A percentile compares a stretch with the other conserved stretches of the same genome.
phyloP scores from a whole-genome alignment of 2,888 invertebrate species.

The Hirtodrosophila confusa region DNA sequence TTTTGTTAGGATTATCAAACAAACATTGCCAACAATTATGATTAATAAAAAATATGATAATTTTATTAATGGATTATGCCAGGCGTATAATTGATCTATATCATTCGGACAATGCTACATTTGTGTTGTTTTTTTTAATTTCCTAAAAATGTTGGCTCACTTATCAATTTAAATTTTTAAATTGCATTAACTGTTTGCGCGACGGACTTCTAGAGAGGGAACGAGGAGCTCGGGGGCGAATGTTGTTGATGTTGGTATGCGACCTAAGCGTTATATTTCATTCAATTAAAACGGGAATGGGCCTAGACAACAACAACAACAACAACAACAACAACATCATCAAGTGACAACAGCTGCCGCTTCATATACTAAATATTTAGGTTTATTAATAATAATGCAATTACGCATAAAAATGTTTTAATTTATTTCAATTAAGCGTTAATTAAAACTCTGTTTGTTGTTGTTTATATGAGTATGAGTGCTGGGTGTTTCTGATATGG shows the following conservation, averaged over 20 bases:
- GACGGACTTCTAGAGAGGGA: slow-evolving; percentile 6
- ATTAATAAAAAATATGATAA: slow-evolving; percentile 64
- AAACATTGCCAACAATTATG: slow-evolving; percentile 51
- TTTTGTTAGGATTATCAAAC: background rate
- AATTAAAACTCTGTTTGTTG: slow-evolving; percentile 79
- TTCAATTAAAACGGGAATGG: slow-evolving; percentile 64
- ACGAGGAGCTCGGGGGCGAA: background rate
- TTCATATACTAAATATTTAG: slow-evolving; percentile 68
- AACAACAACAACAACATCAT: slow-evolving; percentile 1
- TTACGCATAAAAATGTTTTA: slow-evolving; percentile 84
- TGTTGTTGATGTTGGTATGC: slow-evolving; percentile 22
- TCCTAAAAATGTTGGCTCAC: slow-evolving; percentile 58
- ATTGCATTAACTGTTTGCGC: slow-evolving; percentile 72
- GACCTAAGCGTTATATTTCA: slow-evolving; percentile 72
- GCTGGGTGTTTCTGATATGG: slow-evolving; percentile 33
- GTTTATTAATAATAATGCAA: slow-evolving; percentile 84
- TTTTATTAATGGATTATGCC: slow-evolving; percentile 78
- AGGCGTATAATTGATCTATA: slow-evolving; percentile 51
- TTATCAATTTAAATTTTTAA: slow-evolving; percentile 76
- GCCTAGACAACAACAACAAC: slow-evolving; percentile 41
- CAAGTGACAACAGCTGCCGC: slow-evolving; percentile 32
- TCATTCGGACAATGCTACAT: slow-evolving; percentile 6
- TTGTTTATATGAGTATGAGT: slow-evolving; percentile 38
- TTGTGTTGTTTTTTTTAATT: slow-evolving; percentile 1
- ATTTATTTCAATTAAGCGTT: slow-evolving; percentile 84